Conservation (phyloP, 2,113 vertebrate genomes). For the Crotalus viridis region DNA sequence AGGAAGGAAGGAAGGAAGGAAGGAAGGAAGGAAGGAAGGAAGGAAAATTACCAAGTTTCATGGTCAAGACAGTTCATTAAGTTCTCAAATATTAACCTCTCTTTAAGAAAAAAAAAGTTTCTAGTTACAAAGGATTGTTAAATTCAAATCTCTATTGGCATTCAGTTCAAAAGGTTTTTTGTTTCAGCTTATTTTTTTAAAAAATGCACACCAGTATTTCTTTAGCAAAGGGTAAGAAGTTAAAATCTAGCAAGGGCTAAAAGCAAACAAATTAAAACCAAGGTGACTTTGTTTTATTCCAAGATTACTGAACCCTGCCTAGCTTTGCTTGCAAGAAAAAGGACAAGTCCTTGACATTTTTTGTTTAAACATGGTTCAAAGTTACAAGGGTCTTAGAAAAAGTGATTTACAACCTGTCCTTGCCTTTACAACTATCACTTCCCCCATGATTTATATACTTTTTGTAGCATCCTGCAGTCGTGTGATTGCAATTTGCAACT, state of each 20-base stretch:
- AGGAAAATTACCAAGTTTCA: background rate
- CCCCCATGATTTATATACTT: no score
- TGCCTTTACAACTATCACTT: background rate
- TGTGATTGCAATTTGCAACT: background rate
- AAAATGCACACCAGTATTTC: background rate
- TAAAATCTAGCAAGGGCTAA: slow-evolving; percentile 25
- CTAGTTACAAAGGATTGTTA: background rate
- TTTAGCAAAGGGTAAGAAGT: slow-evolving; percentile 38
- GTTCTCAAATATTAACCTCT: background rate
- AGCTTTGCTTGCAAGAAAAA: background rate
- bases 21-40: no score
- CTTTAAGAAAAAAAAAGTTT: background rate
- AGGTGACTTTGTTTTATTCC: background rate
- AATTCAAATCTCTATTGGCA: background rate
- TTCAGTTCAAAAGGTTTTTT: background rate
- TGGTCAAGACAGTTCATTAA: background rate
- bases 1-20: no score
- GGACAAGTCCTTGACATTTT: background rate
- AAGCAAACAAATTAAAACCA: background rate
- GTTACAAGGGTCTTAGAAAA: background rate
- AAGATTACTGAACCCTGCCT: background rate
- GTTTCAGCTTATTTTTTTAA: background rate
- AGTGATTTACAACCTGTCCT: background rate
- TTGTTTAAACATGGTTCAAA: background rate
- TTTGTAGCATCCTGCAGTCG: background rate